Conservation (phyloP, 2,888 invertebrate species). For the Caenorhabditis sulstoni region DNA sequence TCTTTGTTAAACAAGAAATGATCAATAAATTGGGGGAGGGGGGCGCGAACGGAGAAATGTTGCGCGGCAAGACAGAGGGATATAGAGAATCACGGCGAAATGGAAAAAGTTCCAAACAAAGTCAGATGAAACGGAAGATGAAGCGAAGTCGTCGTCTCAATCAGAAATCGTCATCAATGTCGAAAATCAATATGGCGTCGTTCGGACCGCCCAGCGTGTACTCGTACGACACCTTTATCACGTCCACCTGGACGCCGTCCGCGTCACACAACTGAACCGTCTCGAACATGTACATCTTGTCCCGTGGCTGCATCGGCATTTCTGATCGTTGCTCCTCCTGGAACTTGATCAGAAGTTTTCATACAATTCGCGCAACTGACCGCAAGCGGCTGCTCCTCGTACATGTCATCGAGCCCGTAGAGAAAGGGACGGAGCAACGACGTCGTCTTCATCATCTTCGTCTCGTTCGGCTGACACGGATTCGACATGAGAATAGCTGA, state of each 20-base stretch:
- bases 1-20: no score
- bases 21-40: no score
- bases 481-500: not conserved
- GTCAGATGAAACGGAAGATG: no score
- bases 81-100: no score
- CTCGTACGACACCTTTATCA: not conserved
- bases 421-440: not conserved
- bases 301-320: not conserved
- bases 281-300: constrained; percentile 20
- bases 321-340: no score
- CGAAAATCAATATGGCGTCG: not conserved
- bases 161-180: not conserved
- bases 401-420: not conserved
- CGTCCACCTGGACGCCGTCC: not conserved
- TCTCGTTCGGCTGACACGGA: not conserved
- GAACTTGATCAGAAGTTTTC: no score
- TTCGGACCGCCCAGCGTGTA: not conserved
- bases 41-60: no score
- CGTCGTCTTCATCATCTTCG: not conserved
- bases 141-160: not conserved
- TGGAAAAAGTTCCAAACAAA: no score
- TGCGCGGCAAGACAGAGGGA: no score
- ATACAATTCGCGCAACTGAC: not conserved
- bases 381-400: not conserved
- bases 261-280: not conserved